Evolutionary conservation across 64 coral and sea anemone genomes (phyloP).

Genomic region (Actinia equina): DNA sequence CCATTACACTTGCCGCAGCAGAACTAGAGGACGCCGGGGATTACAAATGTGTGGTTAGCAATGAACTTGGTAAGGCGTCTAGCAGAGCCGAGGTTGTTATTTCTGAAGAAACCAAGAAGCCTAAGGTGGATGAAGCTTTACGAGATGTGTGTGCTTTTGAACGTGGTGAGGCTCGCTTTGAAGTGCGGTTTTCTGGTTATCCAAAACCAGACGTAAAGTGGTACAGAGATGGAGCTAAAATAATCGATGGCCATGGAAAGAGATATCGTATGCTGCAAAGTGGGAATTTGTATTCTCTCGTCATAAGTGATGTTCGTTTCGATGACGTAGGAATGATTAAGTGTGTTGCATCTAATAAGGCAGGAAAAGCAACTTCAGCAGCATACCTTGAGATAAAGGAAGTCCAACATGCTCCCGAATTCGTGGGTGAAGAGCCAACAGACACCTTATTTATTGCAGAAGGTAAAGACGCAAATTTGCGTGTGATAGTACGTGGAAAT

Average conservation of each 20-base stretch:
- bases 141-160: conserved; percentile 82
- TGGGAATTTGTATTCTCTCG: conserved; percentile 74
- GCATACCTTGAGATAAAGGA: conserved; percentile 71
- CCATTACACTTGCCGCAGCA: conserved; percentile 35
- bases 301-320: conserved; percentile 66
- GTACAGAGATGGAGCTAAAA: conserved; percentile 80
- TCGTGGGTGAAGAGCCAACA: conserved; percentile 17
- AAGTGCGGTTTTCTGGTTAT: conserved; percentile 61
- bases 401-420: conserved; percentile 34
- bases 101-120: conserved; percentile 43
- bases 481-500: conserved; percentile 21
- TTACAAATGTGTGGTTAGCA: conserved; percentile 58
- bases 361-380: conserved; percentile 73
- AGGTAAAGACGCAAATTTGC: conserved; percentile 30
- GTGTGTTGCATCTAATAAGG: conserved; percentile 82
- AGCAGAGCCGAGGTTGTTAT: conserved; percentile 49
- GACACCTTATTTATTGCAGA: conserved; percentile 11
- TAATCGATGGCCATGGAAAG: conserved; percentile 66
- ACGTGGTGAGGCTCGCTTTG: conserved; percentile 88
- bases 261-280: conserved; percentile 73
- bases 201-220: conserved; percentile 87
- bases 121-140: conserved; percentile 75
- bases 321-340: conserved; percentile 79
- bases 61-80: conserved; percentile 51
- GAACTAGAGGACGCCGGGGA: conserved; percentile 51